Evolutionary conservation across 2,113 vertebrate species (phyloP).

Genomic region (Lycocorax pyrrhopterus): DNA sequence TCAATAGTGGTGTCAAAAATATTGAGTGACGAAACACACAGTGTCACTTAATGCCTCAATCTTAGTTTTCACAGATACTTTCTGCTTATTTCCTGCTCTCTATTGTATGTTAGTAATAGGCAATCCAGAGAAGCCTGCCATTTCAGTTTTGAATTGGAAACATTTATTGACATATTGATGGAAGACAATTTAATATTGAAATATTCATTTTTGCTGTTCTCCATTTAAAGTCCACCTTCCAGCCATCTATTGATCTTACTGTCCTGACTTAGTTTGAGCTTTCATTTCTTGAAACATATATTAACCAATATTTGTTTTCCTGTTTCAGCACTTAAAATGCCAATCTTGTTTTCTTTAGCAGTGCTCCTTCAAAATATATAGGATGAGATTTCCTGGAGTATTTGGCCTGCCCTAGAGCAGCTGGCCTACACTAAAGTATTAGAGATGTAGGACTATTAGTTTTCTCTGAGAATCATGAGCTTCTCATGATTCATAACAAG

Average conservation of each 20-base stretch:
- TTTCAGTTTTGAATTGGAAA: background rate
- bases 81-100: background rate
- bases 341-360: background rate
- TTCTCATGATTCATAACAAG: background rate
- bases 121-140: background rate
- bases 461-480: background rate
- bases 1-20: rapidly evolving
- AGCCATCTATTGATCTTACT: background rate
- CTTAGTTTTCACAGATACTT: background rate
- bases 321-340: background rate
- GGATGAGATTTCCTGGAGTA: background rate
- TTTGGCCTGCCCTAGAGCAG: background rate
- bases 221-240: background rate
- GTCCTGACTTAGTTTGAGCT: background rate
- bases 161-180: background rate
- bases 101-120: background rate
- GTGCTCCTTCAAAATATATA: background rate
- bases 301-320: background rate
- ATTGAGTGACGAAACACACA: background rate
- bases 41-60: background rate
- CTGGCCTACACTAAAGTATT: background rate
- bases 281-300: background rate
- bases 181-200: background rate
- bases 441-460: background rate
- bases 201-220: background rate